phyloP scores from a whole-genome alignment of 2,797 vertebrate genomes.

The Xiphophorus birchmanni region DNA sequence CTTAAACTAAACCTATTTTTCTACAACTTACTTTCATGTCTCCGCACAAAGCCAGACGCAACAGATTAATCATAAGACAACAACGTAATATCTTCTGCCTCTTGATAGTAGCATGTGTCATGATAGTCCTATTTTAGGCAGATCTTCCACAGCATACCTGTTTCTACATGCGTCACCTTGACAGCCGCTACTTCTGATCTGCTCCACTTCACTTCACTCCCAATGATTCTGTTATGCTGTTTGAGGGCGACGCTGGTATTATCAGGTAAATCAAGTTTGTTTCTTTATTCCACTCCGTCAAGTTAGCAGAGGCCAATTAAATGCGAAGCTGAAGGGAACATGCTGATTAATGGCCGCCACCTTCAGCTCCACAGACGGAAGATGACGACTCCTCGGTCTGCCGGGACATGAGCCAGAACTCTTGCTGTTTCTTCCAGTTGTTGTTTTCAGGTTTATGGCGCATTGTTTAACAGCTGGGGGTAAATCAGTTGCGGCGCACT shows the following conservation, averaged over 20 bases:
- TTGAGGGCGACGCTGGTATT: background rate
- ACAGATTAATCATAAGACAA: background rate
- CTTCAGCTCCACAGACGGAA: conserved; percentile 43
- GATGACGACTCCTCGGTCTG: conserved; percentile 28
- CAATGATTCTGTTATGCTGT: conserved; percentile 6
- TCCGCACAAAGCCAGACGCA: background rate
- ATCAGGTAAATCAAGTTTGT: background rate
- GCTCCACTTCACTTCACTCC: background rate
- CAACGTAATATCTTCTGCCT: background rate
- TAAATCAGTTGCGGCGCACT: conserved; percentile 52
- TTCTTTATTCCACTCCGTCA: background rate
- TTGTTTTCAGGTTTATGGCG: conserved; percentile 56
- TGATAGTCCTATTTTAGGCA: background rate
- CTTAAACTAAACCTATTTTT: background rate
- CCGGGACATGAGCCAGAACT: conserved; percentile 39
- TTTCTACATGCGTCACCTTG: background rate
- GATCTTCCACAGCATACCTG: background rate
- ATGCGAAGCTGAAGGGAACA: conserved; percentile 18
- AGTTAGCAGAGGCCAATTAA: conserved; percentile 21
- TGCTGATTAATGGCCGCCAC: conserved; percentile 33
- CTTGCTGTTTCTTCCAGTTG: conserved; percentile 47
- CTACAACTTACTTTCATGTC: background rate
- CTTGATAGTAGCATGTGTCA: background rate
- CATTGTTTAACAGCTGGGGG: conserved; percentile 45
- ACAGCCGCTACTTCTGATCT: background rate